A percentile compares a stretch with the other conserved stretches of the same genome.
Evolutionary conservation across 2,113 vertebrate genomes (phyloP).

Genomic region (Rhipidura dahli): DNA sequence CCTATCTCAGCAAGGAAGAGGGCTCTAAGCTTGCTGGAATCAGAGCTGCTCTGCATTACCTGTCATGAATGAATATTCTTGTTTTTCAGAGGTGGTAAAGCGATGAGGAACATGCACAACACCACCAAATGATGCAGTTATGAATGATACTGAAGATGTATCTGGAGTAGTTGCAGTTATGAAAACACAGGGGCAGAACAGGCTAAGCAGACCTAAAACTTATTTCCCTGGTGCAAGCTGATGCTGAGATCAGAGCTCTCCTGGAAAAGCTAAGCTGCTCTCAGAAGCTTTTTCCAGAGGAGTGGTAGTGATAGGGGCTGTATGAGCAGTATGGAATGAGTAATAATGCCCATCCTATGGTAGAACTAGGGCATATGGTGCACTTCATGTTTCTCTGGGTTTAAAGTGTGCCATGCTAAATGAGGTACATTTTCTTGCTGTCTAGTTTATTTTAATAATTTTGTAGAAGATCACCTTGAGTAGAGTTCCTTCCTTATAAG

Average conservation of each 20-base stretch:
- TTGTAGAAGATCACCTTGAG: not conserved
- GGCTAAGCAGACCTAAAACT: not conserved
- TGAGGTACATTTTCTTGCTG: not conserved
- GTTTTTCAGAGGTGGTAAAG: not conserved
- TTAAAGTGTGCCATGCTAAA: not conserved
- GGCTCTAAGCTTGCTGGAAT: not conserved
- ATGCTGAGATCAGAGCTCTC: not conserved
- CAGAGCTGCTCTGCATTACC: not conserved
- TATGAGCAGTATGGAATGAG: not conserved
- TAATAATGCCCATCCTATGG: not conserved
- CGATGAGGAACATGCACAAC: not conserved
- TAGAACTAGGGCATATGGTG: not conserved
- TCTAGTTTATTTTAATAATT: not conserved
- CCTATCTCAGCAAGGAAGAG: not conserved
- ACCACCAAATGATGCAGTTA: not conserved
- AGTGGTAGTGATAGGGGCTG: not conserved
- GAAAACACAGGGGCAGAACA: not conserved
- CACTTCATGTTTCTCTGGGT: not conserved
- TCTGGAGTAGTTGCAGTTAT: not conserved
- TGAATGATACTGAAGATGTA: not conserved
- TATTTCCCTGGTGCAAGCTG: not conserved
- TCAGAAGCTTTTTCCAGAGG: not conserved
- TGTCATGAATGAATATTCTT: not conserved
- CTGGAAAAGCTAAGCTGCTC: not conserved
- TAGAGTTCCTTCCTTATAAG: not conserved